Evolutionary conservation across 2,797 vertebrate species (phyloP).

Genomic region (Typhlichthys eigenmanni): DNA sequence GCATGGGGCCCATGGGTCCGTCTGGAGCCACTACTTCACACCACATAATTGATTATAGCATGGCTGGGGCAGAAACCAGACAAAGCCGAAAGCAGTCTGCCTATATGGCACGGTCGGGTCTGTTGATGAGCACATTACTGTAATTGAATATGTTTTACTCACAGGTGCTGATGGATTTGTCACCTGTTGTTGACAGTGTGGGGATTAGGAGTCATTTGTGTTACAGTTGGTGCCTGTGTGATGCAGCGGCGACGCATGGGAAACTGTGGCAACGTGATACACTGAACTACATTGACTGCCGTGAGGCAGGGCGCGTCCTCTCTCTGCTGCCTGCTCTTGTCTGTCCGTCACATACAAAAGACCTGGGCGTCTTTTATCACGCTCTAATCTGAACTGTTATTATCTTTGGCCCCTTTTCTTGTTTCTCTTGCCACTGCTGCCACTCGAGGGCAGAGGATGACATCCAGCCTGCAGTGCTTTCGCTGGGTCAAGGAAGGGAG

Average conservation of each 20-base stretch:
- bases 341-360: slow-evolving; percentile 34
- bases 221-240: slow-evolving; percentile 54
- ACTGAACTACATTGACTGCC: slow-evolving; percentile 62
- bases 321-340: slow-evolving; percentile 22
- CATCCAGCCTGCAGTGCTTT: background rate
- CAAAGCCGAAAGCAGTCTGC: slow-evolving; percentile 50
- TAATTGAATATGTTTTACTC: slow-evolving; percentile 33
- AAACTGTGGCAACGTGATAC: slow-evolving; percentile 67
- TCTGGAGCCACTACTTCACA: slow-evolving; percentile 58
- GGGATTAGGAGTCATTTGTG: slow-evolving; percentile 50
- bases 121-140: slow-evolving; percentile 5
- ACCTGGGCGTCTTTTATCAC: slow-evolving; percentile 39
- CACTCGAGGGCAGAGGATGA: slow-evolving; percentile 18
- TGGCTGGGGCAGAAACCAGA: slow-evolving; percentile 50
- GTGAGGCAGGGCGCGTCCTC: slow-evolving; percentile 70
- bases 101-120: slow-evolving; percentile 14
- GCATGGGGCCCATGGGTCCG: slow-evolving; percentile 44
- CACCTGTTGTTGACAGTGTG: slow-evolving; percentile 54
- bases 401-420: slow-evolving; percentile 43
- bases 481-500: slow-evolving; percentile 9
- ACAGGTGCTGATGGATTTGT: slow-evolving; percentile 38
- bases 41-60: slow-evolving; percentile 44
- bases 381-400: slow-evolving; percentile 40
- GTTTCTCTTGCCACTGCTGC: slow-evolving; percentile 31
- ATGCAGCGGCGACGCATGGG: slow-evolving; percentile 50